Evolutionary conservation across 2,113 vertebrate genomes (phyloP).

Genomic region (Tinamus guttatus): DNA sequence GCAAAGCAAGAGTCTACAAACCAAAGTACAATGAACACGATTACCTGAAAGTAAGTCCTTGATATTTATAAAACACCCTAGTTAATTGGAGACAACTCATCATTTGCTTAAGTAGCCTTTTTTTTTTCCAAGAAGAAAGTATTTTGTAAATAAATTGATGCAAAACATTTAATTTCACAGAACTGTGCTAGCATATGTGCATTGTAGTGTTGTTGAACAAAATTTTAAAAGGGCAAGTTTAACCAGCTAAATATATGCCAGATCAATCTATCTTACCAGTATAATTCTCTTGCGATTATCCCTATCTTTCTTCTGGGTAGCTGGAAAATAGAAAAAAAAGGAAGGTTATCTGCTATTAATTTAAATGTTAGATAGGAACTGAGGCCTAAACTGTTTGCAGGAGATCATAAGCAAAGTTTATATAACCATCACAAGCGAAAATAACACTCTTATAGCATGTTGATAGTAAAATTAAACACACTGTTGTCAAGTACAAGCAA

Average conservation of each 20-base stretch:
- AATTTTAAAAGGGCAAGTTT: background rate
- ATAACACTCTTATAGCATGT: background rate
- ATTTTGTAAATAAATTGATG: background rate
- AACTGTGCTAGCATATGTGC: background rate
- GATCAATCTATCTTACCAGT: background rate
- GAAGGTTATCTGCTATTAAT: background rate
- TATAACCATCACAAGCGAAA: background rate
- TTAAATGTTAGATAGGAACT: background rate
- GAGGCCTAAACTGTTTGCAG: background rate
- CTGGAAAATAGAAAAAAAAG: background rate
- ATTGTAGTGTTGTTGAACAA: background rate
- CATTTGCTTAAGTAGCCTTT: background rate
- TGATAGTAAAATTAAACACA: background rate
- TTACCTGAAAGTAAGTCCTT: background rate
- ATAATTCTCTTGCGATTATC: background rate
- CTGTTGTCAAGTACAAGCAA: constrained; percentile 29
- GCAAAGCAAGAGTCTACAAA: background rate
- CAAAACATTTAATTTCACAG: background rate
- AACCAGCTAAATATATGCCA: background rate
- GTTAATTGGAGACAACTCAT: background rate
- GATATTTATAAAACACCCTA: background rate
- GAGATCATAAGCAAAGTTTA: background rate
- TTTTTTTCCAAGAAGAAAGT: background rate
- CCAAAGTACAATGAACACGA: background rate
- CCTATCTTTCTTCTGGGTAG: background rate